Conservation (phyloP, 2,888 invertebrate genomes). For the Sinohyriopsis cumingii region DNA sequence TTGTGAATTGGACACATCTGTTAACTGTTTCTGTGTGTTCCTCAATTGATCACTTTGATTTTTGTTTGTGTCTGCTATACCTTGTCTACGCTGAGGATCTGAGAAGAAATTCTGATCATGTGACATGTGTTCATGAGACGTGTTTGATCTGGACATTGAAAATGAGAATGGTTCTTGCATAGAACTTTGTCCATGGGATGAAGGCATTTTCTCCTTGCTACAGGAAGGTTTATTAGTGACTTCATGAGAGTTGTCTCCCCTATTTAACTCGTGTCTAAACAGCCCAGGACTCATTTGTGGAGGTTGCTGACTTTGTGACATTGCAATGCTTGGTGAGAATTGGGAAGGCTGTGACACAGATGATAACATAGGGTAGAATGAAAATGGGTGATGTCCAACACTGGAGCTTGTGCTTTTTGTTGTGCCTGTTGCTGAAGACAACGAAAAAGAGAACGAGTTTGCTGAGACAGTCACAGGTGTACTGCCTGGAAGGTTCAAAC, state of each 20-base stretch:
- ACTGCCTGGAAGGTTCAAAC: conserved; percentile 38
- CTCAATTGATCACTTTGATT: conserved; percentile 38
- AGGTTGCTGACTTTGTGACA: conserved; percentile 23
- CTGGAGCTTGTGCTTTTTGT: conserved; percentile 38
- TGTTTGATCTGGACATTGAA: conserved; percentile 15
- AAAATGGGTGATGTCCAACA: conserved; percentile 41
- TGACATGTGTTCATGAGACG: not conserved
- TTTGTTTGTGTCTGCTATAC: conserved; percentile 30
- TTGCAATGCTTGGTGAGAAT: conserved; percentile 29
- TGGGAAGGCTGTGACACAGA: conserved; percentile 27
- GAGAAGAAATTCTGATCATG: conserved; percentile 30
- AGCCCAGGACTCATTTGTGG: conserved; percentile 16
- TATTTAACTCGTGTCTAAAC: conserved; percentile 8
- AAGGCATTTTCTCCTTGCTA: conserved; percentile 36
- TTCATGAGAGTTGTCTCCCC: conserved; percentile 27
- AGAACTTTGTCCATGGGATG: conserved; percentile 17
- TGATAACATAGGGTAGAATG: conserved; percentile 43
- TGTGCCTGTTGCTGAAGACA: conserved; percentile 33
- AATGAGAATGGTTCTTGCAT: conserved; percentile 32
- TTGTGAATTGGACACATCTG: conserved; percentile 20
- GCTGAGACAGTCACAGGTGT: conserved; percentile 35
- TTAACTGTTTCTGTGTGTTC: conserved; percentile 27
- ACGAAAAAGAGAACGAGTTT: conserved; percentile 43
- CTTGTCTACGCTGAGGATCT: conserved; percentile 29
- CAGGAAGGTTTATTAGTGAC: conserved; percentile 29